Evolutionary conservation across 92 coral and sea anemone species (phyloP), one percentile per base, ranked within the genome.

Genomic region (Parazoanthus swiftii): DNA sequence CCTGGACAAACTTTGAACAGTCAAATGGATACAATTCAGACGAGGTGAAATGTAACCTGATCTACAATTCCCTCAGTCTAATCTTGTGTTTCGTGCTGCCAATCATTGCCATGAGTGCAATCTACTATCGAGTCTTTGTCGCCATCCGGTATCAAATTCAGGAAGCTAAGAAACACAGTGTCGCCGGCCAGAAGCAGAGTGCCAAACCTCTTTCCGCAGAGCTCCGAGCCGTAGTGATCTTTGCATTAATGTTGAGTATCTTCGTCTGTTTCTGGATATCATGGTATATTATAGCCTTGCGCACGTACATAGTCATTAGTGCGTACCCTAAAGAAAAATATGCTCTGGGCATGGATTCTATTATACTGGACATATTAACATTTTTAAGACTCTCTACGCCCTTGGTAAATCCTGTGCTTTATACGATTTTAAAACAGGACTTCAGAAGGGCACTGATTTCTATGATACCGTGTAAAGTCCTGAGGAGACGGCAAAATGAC

Each of bases 201-300:
- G 39, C 78, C 11, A 71, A 25, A 70, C 26, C 77, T 6, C 63
- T 68, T 3, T 71, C 79, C 10, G 26, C 87, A 48, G 87, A 84
- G 26, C 78, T 84, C 13, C 87, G 87, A 71, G 87, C 87, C 25
- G 51, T 84, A 21, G 43, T 70, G 67, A 84, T 84, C 36, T 84
- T 84, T 21, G 78, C 87, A 3, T 21, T 84, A n/a, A 84, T 84
- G 87, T 36, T 84, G 16, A 44, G 79, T 8, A 71, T 84, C 79
- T 84, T 84, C 79, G 74, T 84, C 37, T 84, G 44, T 11, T 84
- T 70, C 56, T 84, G 87, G 87, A 46, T 84, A 6, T 84, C 87
- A 1, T 84, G 87, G 87, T 84, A 84, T 63, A 68, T 84, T 25
- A 50, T 46, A 3, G 87, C 87, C 11, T 18, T 84, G 42, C 65